Evolutionary conservation across 2,797 vertebrate species (phyloP).

Genomic region (Galaxias olidus): DNA sequence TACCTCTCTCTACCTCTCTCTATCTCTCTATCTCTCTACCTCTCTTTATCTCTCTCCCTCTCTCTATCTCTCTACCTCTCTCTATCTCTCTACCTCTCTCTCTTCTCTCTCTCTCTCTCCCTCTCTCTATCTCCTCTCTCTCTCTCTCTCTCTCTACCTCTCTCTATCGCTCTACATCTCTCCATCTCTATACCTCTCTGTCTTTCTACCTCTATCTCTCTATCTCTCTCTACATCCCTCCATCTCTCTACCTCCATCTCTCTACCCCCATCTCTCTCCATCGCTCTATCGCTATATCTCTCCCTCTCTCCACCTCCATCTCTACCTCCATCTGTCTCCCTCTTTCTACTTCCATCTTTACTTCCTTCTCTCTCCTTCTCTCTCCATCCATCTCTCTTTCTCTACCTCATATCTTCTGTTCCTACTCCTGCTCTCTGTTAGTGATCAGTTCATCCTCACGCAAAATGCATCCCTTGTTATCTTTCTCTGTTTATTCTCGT

Average conservation of each 20-base stretch:
- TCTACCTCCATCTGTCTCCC: background rate
- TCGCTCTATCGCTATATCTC: too few relatives aligned
- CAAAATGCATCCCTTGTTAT: too few relatives aligned
- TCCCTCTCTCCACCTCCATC: background rate
- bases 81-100: background rate
- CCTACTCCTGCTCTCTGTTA: background rate
- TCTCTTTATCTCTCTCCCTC: background rate
- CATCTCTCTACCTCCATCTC: too few relatives aligned
- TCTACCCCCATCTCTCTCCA: too few relatives aligned
- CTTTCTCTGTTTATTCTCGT: too few relatives aligned
- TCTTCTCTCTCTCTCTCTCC: too few relatives aligned
- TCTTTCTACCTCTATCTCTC: background rate
- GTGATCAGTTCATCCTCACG: too few relatives aligned
- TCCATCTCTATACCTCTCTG: background rate
- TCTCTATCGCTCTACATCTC: too few relatives aligned
- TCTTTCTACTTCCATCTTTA: background rate
- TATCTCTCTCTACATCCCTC: too few relatives aligned
- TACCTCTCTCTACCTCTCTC: too few relatives aligned
- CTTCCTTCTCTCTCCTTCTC: background rate
- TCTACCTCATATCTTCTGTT: background rate
- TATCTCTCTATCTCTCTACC: background rate
- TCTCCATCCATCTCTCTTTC: background rate
- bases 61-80: too few relatives aligned
- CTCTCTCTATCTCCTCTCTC: background rate
- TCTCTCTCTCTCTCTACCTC: background rate